These are phyloP conservation scores for Notospermus geniculatus DNA, from an alignment of 1,140 invertebrate species.

Conservation along the genomic window DNA sequence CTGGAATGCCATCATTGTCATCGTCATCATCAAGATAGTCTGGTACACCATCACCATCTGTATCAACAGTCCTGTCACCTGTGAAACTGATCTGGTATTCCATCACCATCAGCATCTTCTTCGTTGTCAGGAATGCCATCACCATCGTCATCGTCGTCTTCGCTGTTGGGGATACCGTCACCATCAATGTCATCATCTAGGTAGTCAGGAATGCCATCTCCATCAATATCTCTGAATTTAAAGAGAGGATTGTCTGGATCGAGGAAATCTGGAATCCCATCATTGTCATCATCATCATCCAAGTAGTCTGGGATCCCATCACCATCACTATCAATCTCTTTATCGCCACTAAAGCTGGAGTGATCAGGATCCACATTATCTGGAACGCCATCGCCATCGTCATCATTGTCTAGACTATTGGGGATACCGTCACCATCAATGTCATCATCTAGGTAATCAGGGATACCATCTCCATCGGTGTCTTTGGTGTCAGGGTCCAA, in stretches of 20 bases:
- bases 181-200: slow-evolving; percentile 25
- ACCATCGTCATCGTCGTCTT: slow-evolving; percentile 27
- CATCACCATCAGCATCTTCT: slow-evolving; percentile 13
- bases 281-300: slow-evolving; percentile 29
- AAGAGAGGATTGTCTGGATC: slow-evolving; percentile 17
- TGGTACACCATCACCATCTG: slow-evolving; percentile 41
- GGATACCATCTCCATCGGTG: slow-evolving; percentile 36
- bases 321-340: slow-evolving; percentile 27
- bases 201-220: slow-evolving; percentile 26
- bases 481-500: slow-evolving; percentile 21
- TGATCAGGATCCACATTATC: slow-evolving; percentile 30
- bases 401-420: slow-evolving; percentile 37
- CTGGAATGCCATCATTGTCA: slow-evolving; percentile 25
- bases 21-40: slow-evolving; percentile 34
- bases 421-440: slow-evolving; percentile 42
- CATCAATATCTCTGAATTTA: slow-evolving; percentile 20
- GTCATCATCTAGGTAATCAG: slow-evolving; percentile 32
- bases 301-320: slow-evolving; percentile 29
- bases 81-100: slow-evolving; percentile 1
- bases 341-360: slow-evolving; percentile 15
- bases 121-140: slow-evolving; percentile 38
- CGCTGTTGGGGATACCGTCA: slow-evolving; percentile 27
- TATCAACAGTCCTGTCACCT: too few relatives aligned
- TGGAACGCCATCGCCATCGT: slow-evolving; percentile 47
- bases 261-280: slow-evolving; percentile 28